Base-by-base conservation (phyloP, 2,888 invertebrate genomes). In the Folsomia candida region DNA sequence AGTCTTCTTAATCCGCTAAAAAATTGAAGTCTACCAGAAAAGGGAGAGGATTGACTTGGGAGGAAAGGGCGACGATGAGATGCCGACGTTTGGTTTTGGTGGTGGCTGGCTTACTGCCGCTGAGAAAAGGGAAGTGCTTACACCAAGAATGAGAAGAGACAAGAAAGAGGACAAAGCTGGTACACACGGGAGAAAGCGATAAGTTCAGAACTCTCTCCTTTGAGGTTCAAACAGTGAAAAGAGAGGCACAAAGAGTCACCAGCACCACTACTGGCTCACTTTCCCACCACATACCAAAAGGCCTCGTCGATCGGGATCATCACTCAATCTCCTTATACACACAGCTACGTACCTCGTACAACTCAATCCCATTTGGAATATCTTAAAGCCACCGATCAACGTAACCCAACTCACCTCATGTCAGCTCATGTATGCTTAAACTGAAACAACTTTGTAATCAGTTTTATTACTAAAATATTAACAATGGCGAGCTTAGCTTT, bases 111-210 rank as follows among this genome's bases (percentile, higher is more conserved):
- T 47, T 47, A 47, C 9, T n/a, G n/a, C n/a, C n/a, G n/a, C n/a
- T n/a, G n/a, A n/a, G 6, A 37, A 37, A n/a, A 22, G n/a, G n/a
- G 20, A 22, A 54, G 54, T 54, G 20, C 54, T 54, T 54, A 47
- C 9, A 18, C 47, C n/a, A n/a, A n/a, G n/a, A n/a, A n/a, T n/a
- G n/a, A n/a, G n/a, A n/a, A n/a, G 47, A 18, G 47, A 9, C 22
- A 22, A 54, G 22, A 54, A 59, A 14, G 63, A 51, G 63, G 29
- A 64, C 63, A 64, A 64, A 64, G 63, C 14, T 47, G 18, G 47
- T 51, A 37, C 26, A 37, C 14, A 64, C 62, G n/a, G 51, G 63
- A 64, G 63, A 64, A 64, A 64, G 63, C 51, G 63, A 64, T 64
- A 64, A 64, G 51, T 64, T 64, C 51, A 64, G n/a, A n/a, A 61